Evolutionary conservation across 2,113 vertebrate genomes (phyloP), one percentile per base, ranked within the genome.

Genomic region (Loxodonta africana): DNA sequence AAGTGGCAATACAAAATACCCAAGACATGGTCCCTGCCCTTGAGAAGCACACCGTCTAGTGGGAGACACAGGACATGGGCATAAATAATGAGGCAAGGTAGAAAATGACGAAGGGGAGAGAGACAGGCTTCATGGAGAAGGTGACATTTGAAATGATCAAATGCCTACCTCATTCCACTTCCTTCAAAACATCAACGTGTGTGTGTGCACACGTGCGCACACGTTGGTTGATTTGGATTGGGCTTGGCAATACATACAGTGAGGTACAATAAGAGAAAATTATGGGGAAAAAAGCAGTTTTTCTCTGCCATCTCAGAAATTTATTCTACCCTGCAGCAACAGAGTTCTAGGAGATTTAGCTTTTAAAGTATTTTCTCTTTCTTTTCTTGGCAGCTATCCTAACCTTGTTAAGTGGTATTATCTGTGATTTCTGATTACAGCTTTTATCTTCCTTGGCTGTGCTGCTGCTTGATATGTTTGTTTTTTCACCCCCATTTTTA

Each of bases 401-500:
- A 91, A 91, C 86, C 71, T 95, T 69, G 83, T 97, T 95, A 88
- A 97, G 25, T 93, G 81, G 91, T 76, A 93, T 91, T 96, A 91
- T 88, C 81, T 91, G 87, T 93, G 84, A 97, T 91, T 96, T 92
- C 94, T 91, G 90, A 86, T 96, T 88, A 81, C 51, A 95, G 77
- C 80, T 95, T 95, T 94, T 94, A 82, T 93, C 83, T 44, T 96
- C 80, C 51, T 94, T 88, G 87, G 73, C 86, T 93, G 41, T 93
- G 82, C 73, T 95, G 60, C 71, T 95, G 41, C 77, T 95, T 92
- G 37, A 96, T 96, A 95, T 96, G 84, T 96, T 97, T 95, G 46
- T 85, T 88, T 97, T 95, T 95, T 84, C 71, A 92, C 82, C 51
- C 88, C 92, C 77, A 86, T 94, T 97, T 97, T 93, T 95, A 92